phyloP scores from a whole-genome alignment of 2,113 vertebrate species.

The Corythaixoides concolor region DNA sequence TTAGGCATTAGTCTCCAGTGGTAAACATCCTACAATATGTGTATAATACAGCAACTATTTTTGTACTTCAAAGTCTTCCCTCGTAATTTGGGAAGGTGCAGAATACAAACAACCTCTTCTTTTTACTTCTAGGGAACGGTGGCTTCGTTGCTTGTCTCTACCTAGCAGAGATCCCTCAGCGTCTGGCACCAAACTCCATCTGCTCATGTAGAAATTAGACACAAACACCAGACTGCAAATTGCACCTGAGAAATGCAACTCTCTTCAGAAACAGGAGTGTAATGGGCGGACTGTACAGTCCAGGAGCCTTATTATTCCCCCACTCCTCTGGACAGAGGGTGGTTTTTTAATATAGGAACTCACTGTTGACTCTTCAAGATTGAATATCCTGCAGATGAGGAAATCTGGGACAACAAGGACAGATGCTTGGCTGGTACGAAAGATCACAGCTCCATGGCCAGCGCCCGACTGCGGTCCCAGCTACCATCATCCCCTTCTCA shows the following conservation, averaged over 20 bases:
- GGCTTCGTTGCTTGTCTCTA: neutral
- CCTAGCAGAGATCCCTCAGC: neutral
- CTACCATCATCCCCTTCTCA: neutral
- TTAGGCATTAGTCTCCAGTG: conserved; percentile 24
- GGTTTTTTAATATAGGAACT: conserved; percentile 31
- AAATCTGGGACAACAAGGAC: neutral
- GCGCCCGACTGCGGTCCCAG: rapidly evolving
- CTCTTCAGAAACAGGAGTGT: neutral
- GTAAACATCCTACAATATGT: conserved; percentile 60
- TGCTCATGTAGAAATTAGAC: neutral
- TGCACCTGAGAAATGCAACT: neutral
- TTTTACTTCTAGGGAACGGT: neutral
- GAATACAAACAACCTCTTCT: conserved; percentile 33
- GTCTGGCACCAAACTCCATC: neutral
- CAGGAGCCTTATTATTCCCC: neutral
- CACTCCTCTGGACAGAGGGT: neutral
- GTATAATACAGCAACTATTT: conserved; percentile 61
- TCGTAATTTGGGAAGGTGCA: conserved; percentile 18
- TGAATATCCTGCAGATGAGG: conserved; percentile 29
- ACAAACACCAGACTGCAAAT: neutral
- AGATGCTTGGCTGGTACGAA: neutral
- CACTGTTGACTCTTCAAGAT: conserved; percentile 31
- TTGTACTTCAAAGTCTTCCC: conserved; percentile 59
- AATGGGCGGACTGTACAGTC: neutral
- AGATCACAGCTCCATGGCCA: neutral